Evolutionary conservation across 2,797 vertebrate species (phyloP).

Genomic region (Brachyrhaphis roseni): DNA sequence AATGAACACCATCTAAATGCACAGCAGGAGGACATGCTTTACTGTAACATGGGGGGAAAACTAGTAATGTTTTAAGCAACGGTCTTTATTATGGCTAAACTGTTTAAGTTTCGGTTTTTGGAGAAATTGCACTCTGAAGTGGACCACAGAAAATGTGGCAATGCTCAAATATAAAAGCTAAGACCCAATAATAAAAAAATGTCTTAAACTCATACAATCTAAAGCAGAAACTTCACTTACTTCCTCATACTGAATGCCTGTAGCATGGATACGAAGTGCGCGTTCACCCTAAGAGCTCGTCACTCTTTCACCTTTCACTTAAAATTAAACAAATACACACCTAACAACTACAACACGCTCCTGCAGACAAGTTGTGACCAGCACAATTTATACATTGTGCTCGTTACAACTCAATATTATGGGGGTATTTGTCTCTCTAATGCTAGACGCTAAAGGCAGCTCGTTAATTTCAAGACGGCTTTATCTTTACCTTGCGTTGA

Average conservation of each 20-base stretch:
- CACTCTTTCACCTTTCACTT: background rate
- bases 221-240: background rate
- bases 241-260: background rate
- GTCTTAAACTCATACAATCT: background rate
- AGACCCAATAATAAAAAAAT: background rate
- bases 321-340: background rate
- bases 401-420: too few species aligned
- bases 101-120: too few species aligned
- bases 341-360: too few species aligned
- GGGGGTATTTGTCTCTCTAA: too few species aligned
- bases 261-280: background rate
- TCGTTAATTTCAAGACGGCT: too few species aligned
- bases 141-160: too few species aligned
- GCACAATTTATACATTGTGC: too few species aligned
- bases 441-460: too few species aligned
- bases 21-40: constrained; percentile 23
- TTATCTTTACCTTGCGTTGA: too few species aligned
- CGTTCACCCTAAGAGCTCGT: too few species aligned
- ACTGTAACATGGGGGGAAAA: constrained; percentile 15
- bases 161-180: background rate
- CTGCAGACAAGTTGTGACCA: too few species aligned
- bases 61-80: constrained; percentile 30
- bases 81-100: background rate
- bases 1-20: constrained; percentile 34
- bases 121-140: too few species aligned